A percentile compares a stretch with the other conserved stretches of the same genome.
Evolutionary conservation across 2,888 invertebrate species (phyloP).

Genomic region (Leptarthrus brevirostris): DNA sequence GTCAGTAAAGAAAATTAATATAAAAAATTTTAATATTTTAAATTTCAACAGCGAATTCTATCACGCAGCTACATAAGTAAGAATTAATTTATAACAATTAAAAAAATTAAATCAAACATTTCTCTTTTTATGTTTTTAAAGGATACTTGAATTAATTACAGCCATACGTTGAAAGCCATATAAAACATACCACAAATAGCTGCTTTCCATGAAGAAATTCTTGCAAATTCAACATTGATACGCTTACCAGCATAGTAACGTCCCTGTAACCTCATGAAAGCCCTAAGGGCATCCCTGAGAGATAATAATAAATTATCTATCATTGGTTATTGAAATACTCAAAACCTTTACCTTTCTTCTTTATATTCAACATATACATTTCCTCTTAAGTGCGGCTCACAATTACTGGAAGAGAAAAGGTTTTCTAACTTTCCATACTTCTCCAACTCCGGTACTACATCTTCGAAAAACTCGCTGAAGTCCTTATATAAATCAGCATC

Average conservation of each 20-base stretch:
- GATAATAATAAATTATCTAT: conserved; percentile 55
- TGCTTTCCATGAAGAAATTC: conserved; percentile 82
- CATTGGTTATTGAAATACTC: background rate
- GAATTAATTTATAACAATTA: too few species aligned
- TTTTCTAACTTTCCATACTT: conserved; percentile 75
- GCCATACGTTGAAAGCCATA: background rate
- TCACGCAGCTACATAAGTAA: too few species aligned
- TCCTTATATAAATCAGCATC: conserved; percentile 82
- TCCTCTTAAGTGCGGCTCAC: conserved; percentile 86
- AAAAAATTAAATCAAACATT: too few species aligned
- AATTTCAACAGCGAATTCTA: too few species aligned
- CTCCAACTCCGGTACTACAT: conserved; percentile 86
- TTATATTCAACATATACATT: conserved; percentile 89
- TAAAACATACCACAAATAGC: conserved; percentile 86
- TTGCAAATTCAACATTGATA: conserved; percentile 83
- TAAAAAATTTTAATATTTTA: too few species aligned
- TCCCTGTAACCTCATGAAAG: conserved; percentile 81
- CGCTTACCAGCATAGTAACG: conserved; percentile 90
- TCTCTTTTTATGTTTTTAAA: conserved; percentile 51
- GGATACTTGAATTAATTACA: conserved; percentile 51
- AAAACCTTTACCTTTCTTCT: conserved; percentile 64
- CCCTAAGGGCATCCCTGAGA: conserved; percentile 76
- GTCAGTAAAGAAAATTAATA: too few species aligned
- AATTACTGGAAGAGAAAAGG: conserved; percentile 84
- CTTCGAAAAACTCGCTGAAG: conserved; percentile 86